Base-by-base conservation (phyloP, 2,113 vertebrate species). In the Apteryx owenii region DNA sequence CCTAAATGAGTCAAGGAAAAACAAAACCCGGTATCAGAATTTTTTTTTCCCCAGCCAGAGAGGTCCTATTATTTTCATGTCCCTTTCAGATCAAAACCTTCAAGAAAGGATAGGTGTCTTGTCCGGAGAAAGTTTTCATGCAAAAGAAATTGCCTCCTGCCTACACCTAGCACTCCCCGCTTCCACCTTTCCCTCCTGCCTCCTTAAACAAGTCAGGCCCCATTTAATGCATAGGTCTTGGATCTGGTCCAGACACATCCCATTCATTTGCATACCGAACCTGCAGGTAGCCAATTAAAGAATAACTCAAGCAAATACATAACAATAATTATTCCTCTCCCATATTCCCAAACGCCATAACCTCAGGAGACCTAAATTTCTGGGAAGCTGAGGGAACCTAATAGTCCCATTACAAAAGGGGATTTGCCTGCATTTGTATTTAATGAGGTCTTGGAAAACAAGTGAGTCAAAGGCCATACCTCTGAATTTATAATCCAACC, bases 401-500 rank as follows among this genome's bases (percentile, higher is more conserved):
- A 86, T 54, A 93, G 42, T 56, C 72, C 79, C 82, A 65, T n/a
- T 94, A 70, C 11, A 83, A 25, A 91, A 91, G 36, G 2, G 17
- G 61, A 88, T 94, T 58, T 85, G 17, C 31, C 61, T 85, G 36
- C 14, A 90, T 14, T 64, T 70, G 7, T 82, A 80, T 50, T 83
- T 85, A 96, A 92, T 36, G 56, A 82, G 79, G 44, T 71, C 84
- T 65, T 81, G 56, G 60, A 84, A 94, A 83, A 91, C 31, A 89
- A 78, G 20, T 2, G 3, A 77, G 44, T 68, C 51, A 81, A 92
- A 91, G 68, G 75, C 31, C 28, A 33, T 11, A 31, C 10, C 46
- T 91, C 68, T 62, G 53, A 78, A 78, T 71, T 10, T 85, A 73
- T 64, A 91, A 91, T 40, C 38, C 46, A 81, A 44, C 2, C 69